Evolutionary conservation across 1,140 invertebrate genomes (phyloP).

Genomic region (Reticulitermes speratus): DNA sequence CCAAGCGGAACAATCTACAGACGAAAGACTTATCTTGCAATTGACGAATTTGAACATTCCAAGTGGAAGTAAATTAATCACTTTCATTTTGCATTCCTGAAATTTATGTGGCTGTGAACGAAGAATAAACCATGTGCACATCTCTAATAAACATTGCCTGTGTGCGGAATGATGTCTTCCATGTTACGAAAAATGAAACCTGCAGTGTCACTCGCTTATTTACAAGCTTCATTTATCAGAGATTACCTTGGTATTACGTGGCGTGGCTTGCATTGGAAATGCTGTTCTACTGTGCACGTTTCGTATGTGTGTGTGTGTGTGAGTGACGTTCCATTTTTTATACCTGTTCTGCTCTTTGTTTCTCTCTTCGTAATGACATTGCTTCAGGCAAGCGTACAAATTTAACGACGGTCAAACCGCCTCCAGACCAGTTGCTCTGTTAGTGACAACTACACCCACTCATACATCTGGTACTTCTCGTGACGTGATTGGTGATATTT

Average conservation of each 20-base stretch:
- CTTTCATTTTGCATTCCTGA: too few relatives aligned
- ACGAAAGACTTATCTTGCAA: too few relatives aligned
- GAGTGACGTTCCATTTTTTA: too few relatives aligned
- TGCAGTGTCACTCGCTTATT: neutral
- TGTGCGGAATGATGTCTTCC: neutral
- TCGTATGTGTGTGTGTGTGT: too few relatives aligned
- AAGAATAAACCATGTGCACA: too few relatives aligned
- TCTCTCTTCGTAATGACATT: neutral
- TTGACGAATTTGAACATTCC: too few relatives aligned
- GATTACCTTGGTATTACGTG: neutral
- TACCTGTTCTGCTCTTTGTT: neutral
- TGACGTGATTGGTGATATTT: neutral
- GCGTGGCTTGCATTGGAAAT: neutral
- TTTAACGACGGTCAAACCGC: neutral
- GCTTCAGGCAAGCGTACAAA: neutral
- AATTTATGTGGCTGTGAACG: too few relatives aligned
- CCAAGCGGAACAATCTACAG: too few relatives aligned
- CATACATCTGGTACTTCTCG: neutral
- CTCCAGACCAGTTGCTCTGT: neutral
- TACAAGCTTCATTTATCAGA: neutral
- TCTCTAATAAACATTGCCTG: too few relatives aligned
- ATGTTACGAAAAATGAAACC: neutral
- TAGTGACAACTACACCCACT: neutral
- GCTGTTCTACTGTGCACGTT: neutral
- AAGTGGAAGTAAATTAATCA: too few relatives aligned